Conservation (phyloP, 2,113 vertebrate genomes). For the Zeus faber region DNA sequence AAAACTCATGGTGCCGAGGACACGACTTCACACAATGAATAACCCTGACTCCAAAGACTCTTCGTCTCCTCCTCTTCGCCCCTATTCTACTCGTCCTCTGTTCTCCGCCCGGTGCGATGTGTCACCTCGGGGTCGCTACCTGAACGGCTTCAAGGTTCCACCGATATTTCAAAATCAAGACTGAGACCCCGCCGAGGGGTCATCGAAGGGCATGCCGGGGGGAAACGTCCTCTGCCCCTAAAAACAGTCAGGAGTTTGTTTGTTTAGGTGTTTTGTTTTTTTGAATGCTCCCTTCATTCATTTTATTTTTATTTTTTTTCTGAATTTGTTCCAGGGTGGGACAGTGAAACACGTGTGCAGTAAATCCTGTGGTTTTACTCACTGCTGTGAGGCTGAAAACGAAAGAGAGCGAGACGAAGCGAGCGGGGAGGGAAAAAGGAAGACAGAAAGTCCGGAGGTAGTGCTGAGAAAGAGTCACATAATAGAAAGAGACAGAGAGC, state of each 20-base stretch:
- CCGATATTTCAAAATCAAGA: not conserved
- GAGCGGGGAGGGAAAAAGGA: not conserved
- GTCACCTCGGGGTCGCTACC: not conserved
- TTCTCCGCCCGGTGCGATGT: no score
- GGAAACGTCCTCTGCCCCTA: no score
- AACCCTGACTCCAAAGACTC: no score
- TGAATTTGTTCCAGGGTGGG: slow-evolving; percentile 5
- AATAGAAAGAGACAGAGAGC: not conserved
- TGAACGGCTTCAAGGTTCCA: not conserved
- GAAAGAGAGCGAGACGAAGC: not conserved
- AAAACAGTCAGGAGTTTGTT: slow-evolving; percentile 28
- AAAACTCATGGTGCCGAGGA: no score
- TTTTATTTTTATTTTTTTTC: not conserved
- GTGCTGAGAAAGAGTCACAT: no score
- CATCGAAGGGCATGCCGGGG: slow-evolving; percentile 42
- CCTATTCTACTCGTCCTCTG: no score
- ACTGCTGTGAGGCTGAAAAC: not conserved
- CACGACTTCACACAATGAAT: no score
- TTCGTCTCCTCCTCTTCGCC: no score
- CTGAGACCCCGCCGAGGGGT: slow-evolving; percentile 12
- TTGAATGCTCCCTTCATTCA: not conserved
- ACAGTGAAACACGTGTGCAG: no score
- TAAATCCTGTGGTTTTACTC: no score
- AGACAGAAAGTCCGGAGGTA: no score
- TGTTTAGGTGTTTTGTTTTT: not conserved